These are phyloP conservation scores for Hormiphora californensis DNA, from an alignment of 37 sponge, comb jelly and placozoan species.

Conservation along the genomic window DNA sequence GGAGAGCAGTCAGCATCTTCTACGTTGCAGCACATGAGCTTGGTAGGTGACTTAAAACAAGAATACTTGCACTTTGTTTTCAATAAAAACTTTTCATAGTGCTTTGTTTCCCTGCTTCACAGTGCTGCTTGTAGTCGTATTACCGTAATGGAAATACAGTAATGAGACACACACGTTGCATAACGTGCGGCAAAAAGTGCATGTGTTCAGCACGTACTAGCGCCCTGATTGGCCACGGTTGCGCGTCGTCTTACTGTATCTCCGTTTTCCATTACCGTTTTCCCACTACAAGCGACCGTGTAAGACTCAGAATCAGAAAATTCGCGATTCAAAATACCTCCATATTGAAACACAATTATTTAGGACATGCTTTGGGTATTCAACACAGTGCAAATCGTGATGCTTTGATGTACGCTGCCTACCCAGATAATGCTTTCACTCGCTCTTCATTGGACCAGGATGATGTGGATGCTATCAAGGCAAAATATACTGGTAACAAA, in stretches of 20 bases:
- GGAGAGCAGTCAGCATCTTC: neutral
- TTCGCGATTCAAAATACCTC: too few species aligned
- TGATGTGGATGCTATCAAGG: neutral
- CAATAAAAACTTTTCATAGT: neutral
- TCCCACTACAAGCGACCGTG: too few species aligned
- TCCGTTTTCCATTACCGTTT: too few species aligned
- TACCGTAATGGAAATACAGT: too few species aligned
- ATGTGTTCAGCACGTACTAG: too few species aligned
- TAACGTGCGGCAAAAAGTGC: too few species aligned
- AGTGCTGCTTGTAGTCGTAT: too few species aligned
- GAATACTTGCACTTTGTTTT: neutral
- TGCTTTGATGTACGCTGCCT: slow-evolving; percentile 1
- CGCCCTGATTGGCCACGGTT: too few species aligned
- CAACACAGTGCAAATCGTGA: neutral
- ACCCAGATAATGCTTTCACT: neutral
- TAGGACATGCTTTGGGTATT: slow-evolving; percentile 35
- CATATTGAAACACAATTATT: too few species aligned
- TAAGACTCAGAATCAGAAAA: too few species aligned
- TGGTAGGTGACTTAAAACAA: neutral
- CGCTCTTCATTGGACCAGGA: neutral
- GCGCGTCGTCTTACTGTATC: too few species aligned
- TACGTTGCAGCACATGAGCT: slow-evolving; percentile 23
- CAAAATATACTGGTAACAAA: neutral
- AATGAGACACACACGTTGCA: too few species aligned
- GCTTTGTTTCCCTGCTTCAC: neutral